Evolutionary conservation across 30 jellyfish, hydroid and myxozoan species (phyloP).

Genomic region (Aurelia aurita complex sp. Pacific): DNA sequence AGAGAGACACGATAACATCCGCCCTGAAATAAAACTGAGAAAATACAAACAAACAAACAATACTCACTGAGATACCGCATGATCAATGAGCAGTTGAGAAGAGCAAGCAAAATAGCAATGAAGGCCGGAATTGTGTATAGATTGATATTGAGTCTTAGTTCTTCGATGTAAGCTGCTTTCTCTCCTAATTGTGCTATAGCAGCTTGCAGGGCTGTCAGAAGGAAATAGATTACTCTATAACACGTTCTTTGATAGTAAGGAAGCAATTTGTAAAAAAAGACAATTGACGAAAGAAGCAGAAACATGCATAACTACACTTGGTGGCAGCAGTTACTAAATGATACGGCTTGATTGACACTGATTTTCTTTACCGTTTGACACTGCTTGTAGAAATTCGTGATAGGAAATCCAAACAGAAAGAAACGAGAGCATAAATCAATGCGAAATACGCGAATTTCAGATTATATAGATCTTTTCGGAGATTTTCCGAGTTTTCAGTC

Average conservation of each 20-base stretch:
- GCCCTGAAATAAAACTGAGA: no score
- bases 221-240: not conserved
- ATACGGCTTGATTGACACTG: no score
- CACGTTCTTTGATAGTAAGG: not conserved
- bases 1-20: no score
- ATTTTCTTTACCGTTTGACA: no score
- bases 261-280: not conserved
- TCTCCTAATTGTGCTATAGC: slow-evolving; percentile 47
- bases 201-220: slow-evolving; percentile 33
- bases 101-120: not conserved
- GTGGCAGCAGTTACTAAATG: not conserved
- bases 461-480: no score
- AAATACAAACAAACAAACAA: no score
- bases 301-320: not conserved
- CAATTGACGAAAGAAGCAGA: not conserved
- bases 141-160: slow-evolving; percentile 20
- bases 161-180: slow-evolving; percentile 5
- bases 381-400: no score
- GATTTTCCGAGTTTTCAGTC: no score
- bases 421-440: no score
- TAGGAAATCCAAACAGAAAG: no score
- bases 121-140: slow-evolving; percentile 38
- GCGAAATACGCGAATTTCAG: no score
- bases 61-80: slow-evolving; percentile 17
- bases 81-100: not conserved